Evolutionary conservation across 2,888 invertebrate genomes (phyloP).

Genomic region (Epinotia ramella): DNA sequence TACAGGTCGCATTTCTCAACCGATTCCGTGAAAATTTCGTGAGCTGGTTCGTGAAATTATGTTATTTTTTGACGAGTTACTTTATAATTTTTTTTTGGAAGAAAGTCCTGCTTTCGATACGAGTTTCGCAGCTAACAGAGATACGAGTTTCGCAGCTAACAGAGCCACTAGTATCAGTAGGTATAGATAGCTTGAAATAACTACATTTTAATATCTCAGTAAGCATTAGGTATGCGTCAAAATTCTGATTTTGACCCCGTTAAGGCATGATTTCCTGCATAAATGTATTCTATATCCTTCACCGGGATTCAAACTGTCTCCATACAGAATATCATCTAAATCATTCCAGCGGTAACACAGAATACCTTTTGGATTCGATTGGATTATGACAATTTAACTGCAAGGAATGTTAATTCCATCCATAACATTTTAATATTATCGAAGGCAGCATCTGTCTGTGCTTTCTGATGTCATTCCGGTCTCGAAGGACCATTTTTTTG

Average conservation of each 20-base stretch:
- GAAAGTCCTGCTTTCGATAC: no score
- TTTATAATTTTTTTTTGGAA: no score
- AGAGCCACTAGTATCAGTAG: no score
- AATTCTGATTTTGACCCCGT: not conserved
- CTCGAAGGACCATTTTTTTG: constrained; percentile 22
- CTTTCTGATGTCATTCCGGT: constrained; percentile 36
- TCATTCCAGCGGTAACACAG: not conserved
- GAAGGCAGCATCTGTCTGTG: constrained; percentile 25
- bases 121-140: no score
- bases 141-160: no score
- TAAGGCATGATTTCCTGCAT: not conserved
- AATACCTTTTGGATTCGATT: not conserved
- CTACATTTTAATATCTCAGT: no score
- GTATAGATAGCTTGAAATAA: no score
- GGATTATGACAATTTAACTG: not conserved
- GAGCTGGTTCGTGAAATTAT: no score
- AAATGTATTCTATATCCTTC: not conserved
- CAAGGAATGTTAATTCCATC: constrained; percentile 36
- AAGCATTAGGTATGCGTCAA: not conserved
- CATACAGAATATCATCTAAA: not conserved
- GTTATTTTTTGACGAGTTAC: no score
- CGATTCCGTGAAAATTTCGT: no score
- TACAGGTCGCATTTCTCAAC: no score
- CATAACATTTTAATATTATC: constrained; percentile 19
- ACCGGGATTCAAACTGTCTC: not conserved